Base-by-base conservation (phyloP, 1,140 invertebrate genomes). In the Pygmarrhopalites habei region DNA sequence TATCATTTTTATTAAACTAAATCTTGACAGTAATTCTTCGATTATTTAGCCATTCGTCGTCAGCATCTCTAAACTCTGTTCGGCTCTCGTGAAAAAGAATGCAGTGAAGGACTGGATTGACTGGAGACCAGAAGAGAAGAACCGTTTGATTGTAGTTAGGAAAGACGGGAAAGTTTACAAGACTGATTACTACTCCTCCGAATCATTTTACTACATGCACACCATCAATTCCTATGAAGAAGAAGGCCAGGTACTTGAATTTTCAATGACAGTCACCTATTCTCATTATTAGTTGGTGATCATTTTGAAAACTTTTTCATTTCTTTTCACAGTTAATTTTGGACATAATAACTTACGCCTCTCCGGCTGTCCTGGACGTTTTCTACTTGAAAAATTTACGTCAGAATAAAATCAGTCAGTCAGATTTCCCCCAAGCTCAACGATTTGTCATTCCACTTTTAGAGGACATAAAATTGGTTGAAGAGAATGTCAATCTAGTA, bases 141-240 rank as follows among this genome's bases (percentile, higher is more conserved):
- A 74, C 26, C 68, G 70, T n/a, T 77, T 82, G 62, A 66, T 74
- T 46, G 58, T 82, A 12, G 70, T 81, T 19, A 71, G 77, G 35
- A 78, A 79, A 58, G 66, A 39, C 7, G 80, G 80, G 10, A 69
- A 77, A 66, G 59, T 77, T 2, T 25, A 75, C 12, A 73, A 72
- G 29, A 70, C 68, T 3, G 73, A 73, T n/a, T 80, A 77, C 65
- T 66, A 75, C 14, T 69, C 74, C 3, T 67, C 74, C 1, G 67
- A 78, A 25, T 69, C 79, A 1, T 78, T 81, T 64, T 82, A 82
- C 68, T 73, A 74, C 44, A 79, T 82, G 71, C 82, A 83, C 72
- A 74, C 77, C 51, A 74, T 79, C 30, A 83, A 83, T 69, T 73
- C 77, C 15, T 83, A 78, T 66, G 82, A 83, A 74, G 75, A 78